These are phyloP conservation scores for Ecdyonurus torrentis DNA, from an alignment of 2,888 invertebrate species.

Conservation along the genomic window DNA sequence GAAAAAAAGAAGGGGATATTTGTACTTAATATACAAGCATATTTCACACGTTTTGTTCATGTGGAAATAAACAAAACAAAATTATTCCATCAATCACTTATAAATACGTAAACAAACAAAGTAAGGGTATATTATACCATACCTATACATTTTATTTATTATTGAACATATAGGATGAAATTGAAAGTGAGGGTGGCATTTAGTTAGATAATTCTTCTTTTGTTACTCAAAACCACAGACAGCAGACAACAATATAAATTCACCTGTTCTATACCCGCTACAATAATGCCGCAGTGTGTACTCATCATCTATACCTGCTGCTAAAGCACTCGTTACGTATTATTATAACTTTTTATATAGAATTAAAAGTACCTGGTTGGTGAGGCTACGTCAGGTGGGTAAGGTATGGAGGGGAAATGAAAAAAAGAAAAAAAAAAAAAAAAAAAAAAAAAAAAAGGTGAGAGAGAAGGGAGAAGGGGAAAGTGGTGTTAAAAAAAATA, in stretches of 20 bases:
- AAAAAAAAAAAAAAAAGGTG: background rate
- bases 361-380: background rate
- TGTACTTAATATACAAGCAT: too few relatives aligned
- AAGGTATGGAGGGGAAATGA: background rate
- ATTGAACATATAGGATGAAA: background rate
- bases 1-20: too few relatives aligned
- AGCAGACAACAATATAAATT: background rate
- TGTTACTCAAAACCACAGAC: background rate
- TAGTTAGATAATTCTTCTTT: background rate
- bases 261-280: background rate
- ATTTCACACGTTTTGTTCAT: too few relatives aligned
- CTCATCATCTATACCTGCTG: too few relatives aligned
- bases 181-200: background rate
- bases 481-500: background rate
- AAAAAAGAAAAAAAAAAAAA: background rate
- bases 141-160: too few relatives aligned
- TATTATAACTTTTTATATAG: background rate
- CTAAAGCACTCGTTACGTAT: background rate
- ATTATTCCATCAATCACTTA: too few relatives aligned
- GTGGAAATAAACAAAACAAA: too few relatives aligned
- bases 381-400: background rate
- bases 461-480: background rate
- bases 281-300: background rate
- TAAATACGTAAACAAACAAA: too few relatives aligned
- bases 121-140: too few relatives aligned